Evolutionary conservation across 1,140 invertebrate genomes (phyloP).

Genomic region (Melitaea cinxia): DNA sequence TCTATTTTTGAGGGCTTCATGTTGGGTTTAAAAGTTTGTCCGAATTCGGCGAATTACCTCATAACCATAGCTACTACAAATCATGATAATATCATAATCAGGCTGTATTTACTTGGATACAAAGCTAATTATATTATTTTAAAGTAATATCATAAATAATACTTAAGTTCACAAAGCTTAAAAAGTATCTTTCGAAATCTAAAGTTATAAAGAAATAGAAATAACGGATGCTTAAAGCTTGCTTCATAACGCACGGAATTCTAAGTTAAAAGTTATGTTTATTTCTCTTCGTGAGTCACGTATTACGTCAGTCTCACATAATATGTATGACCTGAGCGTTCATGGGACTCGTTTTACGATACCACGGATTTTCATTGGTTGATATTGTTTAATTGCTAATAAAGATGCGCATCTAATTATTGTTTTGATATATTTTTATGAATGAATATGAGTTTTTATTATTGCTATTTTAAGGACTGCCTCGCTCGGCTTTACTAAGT

Average conservation of each 20-base stretch:
- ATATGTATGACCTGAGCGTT: constrained; percentile 16
- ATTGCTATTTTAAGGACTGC: too few species aligned
- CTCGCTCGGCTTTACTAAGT: too few species aligned
- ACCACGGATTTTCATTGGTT: constrained; percentile 1
- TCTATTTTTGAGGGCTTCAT: too few species aligned
- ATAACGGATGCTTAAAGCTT: constrained; percentile 22
- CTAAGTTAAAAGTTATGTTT: constrained; percentile 33
- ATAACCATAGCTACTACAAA: too few species aligned
- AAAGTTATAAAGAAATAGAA: background rate
- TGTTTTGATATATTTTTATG: constrained; percentile 3
- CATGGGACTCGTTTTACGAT: constrained; percentile 19
- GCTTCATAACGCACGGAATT: constrained; percentile 13
- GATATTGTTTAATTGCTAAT: background rate
- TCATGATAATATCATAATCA: too few species aligned
- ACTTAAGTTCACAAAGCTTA: too few species aligned
- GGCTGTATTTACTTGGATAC: too few species aligned
- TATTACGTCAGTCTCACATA: constrained; percentile 45
- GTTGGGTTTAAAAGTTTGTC: too few species aligned
- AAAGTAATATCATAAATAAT: too few species aligned
- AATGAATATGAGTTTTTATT: background rate
- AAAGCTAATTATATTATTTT: too few species aligned
- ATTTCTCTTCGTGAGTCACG: constrained; percentile 48
- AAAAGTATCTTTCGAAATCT: too few species aligned
- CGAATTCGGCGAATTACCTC: too few species aligned
- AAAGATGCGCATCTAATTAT: background rate